Evolutionary conservation across 92 coral and sea anemone species (phyloP), one percentile per base, ranked within the genome.

Genomic region (Zoanthus gigantus): DNA sequence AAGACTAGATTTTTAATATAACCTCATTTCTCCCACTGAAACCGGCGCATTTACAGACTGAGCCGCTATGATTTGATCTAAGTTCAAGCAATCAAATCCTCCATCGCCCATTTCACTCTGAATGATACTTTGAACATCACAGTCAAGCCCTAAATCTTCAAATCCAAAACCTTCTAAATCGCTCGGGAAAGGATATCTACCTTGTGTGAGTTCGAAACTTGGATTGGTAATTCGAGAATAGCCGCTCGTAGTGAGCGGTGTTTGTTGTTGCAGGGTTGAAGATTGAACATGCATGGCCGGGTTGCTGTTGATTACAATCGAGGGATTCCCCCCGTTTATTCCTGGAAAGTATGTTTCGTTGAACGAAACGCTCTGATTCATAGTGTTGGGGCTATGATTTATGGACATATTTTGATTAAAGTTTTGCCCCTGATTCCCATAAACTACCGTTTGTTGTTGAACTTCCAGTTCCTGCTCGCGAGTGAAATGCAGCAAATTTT

Each of bases 71-170:
- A 95, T 85, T 72, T 97, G 96, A 80, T 97, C 99, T 12, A 97
- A 89, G 86, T 97, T 96, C 68, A 97, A 90, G 30, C 75, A 81
- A 82, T 97, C 99, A 72, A 97, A 92, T 10, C 94, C 95, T 15
- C 99, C 99, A 88, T 97, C 99, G 44, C 98, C 96, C 88, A 97
- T 95, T 61, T 97, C 99, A 50, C 88, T 92, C 32, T 93, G 92
- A 42, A 97, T 93, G 6, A 97, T 94, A 5, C 94, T 88, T 65
- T 97, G 98, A 42, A 97, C 94, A 85, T 97, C 99, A 86, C 99
- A 97, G 47, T 95, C 95, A 13, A 97, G 76, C 30, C 88, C 99
- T 0, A 93, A 92, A 65, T 93, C 86, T 54, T 94, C 90, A 73
- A 81, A n/a, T 28, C 58, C 98, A 45, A 97, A 93, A 31, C 88